Percentiles rank a stretch among this genome's conserved stretches.
These are phyloP conservation scores for Heterodera carotae DNA, from an alignment of 1,140 invertebrate species.

Conservation along the genomic window DNA sequence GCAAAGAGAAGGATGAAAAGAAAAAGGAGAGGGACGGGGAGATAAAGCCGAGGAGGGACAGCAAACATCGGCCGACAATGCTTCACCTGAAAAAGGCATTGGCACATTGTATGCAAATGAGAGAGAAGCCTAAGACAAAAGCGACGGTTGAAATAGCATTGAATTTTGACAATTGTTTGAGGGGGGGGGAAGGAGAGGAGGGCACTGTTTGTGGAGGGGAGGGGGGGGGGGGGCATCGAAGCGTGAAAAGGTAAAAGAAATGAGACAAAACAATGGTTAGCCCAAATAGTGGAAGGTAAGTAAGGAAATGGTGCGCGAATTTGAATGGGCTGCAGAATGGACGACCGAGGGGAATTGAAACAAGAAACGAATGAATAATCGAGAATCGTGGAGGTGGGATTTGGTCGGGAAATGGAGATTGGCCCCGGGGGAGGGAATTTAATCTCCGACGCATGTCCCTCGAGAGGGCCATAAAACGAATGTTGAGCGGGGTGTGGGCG, in stretches of 20 bases:
- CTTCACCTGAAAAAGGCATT: neutral
- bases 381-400: neutral
- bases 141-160: neutral
- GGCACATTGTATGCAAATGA: neutral
- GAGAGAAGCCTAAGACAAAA: neutral
- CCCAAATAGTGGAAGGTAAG: too few species aligned
- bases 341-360: neutral
- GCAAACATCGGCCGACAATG: neutral
- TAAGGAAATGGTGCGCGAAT: conserved; percentile 3
- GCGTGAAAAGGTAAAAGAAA: neutral
- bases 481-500: neutral
- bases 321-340: neutral
- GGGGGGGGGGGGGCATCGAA: neutral
- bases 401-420: conserved; percentile 1
- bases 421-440: conserved; percentile 12
- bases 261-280: neutral
- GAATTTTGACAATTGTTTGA: neutral
- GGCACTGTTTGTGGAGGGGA: neutral
- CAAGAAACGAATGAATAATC: neutral
- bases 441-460: conserved; percentile 8
- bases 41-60: neutral
- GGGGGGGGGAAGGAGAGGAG: neutral
- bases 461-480: conserved; percentile 16
- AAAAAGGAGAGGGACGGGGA: neutral
- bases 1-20: neutral